Conservation (phyloP, 2,797 vertebrate genomes). For the Sebastes iracundus region DNA sequence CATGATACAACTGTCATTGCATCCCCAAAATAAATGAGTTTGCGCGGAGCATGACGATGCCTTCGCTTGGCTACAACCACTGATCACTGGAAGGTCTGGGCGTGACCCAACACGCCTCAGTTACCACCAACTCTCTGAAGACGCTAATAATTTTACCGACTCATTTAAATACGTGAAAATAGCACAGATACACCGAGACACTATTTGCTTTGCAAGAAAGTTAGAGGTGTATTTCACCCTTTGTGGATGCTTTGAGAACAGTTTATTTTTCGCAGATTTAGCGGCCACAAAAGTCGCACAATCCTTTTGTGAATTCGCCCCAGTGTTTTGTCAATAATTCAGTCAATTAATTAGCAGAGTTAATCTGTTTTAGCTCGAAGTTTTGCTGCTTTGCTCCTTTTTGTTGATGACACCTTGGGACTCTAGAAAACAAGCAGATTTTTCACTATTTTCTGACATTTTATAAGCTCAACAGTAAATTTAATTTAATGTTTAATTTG, state of each 20-base stretch:
- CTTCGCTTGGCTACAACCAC: background rate
- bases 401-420: background rate
- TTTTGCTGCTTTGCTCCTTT: background rate
- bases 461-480: background rate
- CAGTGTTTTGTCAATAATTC: background rate
- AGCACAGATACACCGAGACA: background rate
- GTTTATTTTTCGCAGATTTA: background rate
- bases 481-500: background rate
- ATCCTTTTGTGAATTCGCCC: background rate
- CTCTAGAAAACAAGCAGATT: background rate
- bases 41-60: background rate
- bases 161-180: background rate
- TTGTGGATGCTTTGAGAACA: background rate
- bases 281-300: too few relatives aligned
- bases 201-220: background rate
- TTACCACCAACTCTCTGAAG: background rate
- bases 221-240: background rate
- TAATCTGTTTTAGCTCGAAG: background rate
- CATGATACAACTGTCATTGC: too few relatives aligned
- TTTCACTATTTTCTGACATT: background rate
- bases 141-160: background rate
- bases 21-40: background rate
- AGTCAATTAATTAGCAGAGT: background rate
- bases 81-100: background rate
- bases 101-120: background rate